Evolutionary conservation across 2,113 vertebrate genomes (phyloP).

Genomic region (Fulica atra): DNA sequence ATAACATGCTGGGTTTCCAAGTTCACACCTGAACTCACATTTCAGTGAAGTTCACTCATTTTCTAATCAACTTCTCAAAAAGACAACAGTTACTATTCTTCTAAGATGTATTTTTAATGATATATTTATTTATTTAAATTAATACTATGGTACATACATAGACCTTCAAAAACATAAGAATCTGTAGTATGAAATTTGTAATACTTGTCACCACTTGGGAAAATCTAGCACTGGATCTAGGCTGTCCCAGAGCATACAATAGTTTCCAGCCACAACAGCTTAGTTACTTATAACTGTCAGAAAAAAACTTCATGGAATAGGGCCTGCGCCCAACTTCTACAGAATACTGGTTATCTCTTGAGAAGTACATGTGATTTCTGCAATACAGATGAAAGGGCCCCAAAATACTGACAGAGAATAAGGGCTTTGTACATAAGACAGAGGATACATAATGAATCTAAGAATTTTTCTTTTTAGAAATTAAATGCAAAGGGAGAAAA

Average conservation of each 20-base stretch:
- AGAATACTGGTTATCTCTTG: not conserved
- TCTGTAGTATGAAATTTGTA: not conserved
- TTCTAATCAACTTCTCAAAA: not conserved
- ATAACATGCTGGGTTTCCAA: not conserved
- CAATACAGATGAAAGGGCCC: not conserved
- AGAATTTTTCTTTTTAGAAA: not conserved
- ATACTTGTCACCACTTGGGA: not conserved
- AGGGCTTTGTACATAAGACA: not conserved
- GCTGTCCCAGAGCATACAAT: not conserved
- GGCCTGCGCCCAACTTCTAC: not conserved
- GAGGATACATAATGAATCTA: not conserved
- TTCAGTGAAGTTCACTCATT: not conserved
- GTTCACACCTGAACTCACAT: not conserved
- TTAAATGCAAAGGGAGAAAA: not conserved
- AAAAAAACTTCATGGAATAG: not conserved
- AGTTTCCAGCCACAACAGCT: not conserved
- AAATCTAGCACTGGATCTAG: not conserved
- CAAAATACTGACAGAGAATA: not conserved
- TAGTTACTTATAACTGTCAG: not conserved
- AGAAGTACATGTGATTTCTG: not conserved
- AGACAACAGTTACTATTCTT: not conserved
- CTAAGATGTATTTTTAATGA: not conserved
- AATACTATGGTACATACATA: not conserved
- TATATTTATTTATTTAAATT: not conserved
- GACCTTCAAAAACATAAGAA: not conserved